Base-by-base conservation (phyloP, 2,797 vertebrate species). In the Semotilus atromaculatus region DNA sequence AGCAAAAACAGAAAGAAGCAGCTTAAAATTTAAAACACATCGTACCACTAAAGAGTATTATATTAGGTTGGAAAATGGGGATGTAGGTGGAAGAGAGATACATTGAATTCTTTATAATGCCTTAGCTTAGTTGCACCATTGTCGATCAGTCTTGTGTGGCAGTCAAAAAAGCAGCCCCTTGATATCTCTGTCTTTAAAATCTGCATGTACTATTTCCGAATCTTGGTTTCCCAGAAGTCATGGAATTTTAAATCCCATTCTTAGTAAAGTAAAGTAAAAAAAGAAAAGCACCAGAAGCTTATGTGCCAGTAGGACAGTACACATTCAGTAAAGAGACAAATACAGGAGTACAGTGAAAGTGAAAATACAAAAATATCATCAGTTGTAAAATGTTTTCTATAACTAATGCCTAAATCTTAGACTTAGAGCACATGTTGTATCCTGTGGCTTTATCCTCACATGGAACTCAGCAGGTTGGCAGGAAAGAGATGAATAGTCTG, bases 401-500 rank as follows among this genome's bases (percentile, higher is more conserved):
- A 38, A 36, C 60, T 75, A 16, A 83, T 68, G 23, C 72, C 45
- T 36, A 67, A 75, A 55, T 83, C 43, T 83, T 67, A 43, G 34
- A 70, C 72, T 68, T 70, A 34, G 64, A 68, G 62, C 45, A 77
- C 14, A 26, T 79, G 75, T 16, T 85, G 82, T 89, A 91, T 88
- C 58, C 62, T n/a, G 76, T 92, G 91, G 86, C 94, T 96, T 94
- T 95, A 95, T 91, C 94, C 94, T 90, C 94, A 94, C 94, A 93
- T 93, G 92, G 94, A 89, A 92, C 93, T 95, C 93, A 92, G 82
- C 87, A 74, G 95, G 95, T 96, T 95, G 97, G 96, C 95, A 92
- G 93, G 90, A 93, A 93, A 91, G 94, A 92, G 94, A 91, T 90
- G 94, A 96, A 95, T 92, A 95, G 94, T 95, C 90, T 93, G 80